Conservation (phyloP, 2,797 vertebrate genomes). For the Muscicapa striata region DNA sequence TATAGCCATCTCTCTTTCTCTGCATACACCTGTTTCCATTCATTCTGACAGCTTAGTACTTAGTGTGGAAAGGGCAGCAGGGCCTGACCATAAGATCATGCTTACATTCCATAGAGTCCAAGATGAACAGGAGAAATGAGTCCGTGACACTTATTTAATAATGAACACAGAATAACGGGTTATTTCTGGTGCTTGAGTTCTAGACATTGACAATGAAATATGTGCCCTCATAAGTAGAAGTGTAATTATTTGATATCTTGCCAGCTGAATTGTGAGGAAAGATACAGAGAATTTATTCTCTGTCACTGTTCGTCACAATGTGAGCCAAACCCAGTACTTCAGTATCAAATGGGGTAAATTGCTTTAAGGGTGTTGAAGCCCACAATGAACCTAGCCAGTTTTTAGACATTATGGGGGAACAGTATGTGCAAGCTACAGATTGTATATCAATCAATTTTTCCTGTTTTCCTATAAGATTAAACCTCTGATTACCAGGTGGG, state of each 20-base stretch:
- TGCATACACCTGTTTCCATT: constrained; percentile 63
- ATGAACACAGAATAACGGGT: neutral
- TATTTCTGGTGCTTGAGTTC: neutral
- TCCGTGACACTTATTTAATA: constrained; percentile 34
- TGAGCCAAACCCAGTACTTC: neutral
- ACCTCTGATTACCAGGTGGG: neutral
- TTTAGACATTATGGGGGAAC: neutral
- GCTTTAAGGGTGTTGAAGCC: neutral
- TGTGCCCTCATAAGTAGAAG: neutral
- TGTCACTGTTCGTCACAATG: neutral
- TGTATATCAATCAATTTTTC: neutral
- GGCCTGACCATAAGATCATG: constrained; percentile 34
- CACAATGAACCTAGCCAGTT: neutral
- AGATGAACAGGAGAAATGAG: neutral
- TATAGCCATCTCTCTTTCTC: constrained; percentile 27
- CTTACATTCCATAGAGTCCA: constrained; percentile 44
- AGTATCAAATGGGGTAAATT: neutral
- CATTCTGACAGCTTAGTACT: constrained; percentile 50
- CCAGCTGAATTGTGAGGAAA: neutral
- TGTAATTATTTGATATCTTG: neutral
- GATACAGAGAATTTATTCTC: neutral
- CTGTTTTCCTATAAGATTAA: neutral
- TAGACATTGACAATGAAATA: neutral
- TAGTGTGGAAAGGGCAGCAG: constrained; percentile 63
- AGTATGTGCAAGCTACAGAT: neutral